phyloP scores from a whole-genome alignment of 2,888 invertebrate genomes.

The Oscheius sp. region DNA sequence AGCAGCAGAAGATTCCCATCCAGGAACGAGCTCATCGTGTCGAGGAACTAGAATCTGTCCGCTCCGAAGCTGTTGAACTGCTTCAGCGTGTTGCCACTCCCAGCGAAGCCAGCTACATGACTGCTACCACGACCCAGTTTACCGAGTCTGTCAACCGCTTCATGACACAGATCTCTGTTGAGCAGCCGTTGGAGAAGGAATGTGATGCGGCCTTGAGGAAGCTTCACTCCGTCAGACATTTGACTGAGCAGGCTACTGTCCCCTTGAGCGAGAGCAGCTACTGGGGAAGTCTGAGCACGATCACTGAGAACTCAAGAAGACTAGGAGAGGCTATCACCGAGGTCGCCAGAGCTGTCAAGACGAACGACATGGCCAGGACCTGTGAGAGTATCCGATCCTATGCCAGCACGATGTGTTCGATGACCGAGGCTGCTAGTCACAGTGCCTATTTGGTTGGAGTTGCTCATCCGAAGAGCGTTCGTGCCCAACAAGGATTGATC shows the following conservation, averaged over 20 bases:
- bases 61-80: slow-evolving; percentile 44
- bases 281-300: slow-evolving; percentile 55
- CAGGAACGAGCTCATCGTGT: slow-evolving; percentile 28
- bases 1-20: slow-evolving; percentile 35
- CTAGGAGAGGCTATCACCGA: slow-evolving; percentile 85
- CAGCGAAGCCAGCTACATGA: slow-evolving; percentile 57
- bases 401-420: slow-evolving; percentile 87
- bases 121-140: slow-evolving; percentile 48
- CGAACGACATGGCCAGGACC: slow-evolving; percentile 87
- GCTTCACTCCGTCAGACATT: slow-evolving; percentile 81
- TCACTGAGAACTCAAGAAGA: slow-evolving; percentile 86
- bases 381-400: slow-evolving; percentile 81
- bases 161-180: slow-evolving; percentile 88
- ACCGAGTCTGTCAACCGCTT: slow-evolving; percentile 81
- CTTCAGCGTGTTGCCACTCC: slow-evolving; percentile 26
- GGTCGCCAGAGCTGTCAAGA: slow-evolving; percentile 90
- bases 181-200: slow-evolving; percentile 94
- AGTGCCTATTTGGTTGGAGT: slow-evolving; percentile 94
- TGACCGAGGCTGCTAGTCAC: slow-evolving; percentile 91
- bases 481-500: slow-evolving; percentile 86
- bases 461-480: slow-evolving; percentile 87
- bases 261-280: slow-evolving; percentile 85
- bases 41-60: slow-evolving; percentile 51
- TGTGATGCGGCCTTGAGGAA: slow-evolving; percentile 94
- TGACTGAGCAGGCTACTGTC: slow-evolving; percentile 87